Percentiles rank a stretch among this genome's conserved stretches.
Evolutionary conservation across 2,797 vertebrate genomes (phyloP).

Genomic region (Rhinophrynus dorsalis): DNA sequence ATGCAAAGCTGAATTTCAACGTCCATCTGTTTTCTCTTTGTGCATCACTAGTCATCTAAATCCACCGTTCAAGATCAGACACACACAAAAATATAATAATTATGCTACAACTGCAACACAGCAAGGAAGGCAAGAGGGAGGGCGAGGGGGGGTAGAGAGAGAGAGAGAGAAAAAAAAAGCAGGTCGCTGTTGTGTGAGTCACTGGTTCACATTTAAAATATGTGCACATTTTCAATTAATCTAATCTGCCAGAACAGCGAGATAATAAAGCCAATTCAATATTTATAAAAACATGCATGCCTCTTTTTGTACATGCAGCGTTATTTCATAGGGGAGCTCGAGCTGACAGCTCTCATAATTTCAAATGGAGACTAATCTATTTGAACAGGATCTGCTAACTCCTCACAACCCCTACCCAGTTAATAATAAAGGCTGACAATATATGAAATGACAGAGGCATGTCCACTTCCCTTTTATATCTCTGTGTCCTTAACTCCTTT

Average conservation of each 20-base stretch:
- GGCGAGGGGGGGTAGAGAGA: not conserved
- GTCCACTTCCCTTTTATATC: not conserved
- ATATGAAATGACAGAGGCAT: constrained; percentile 13
- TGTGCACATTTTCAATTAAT: constrained; percentile 54
- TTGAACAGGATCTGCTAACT: constrained; percentile 43
- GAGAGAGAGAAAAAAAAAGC: constrained; percentile 9
- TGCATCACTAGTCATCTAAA: constrained; percentile 48
- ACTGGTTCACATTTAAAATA: constrained; percentile 22
- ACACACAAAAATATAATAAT: constrained; percentile 36
- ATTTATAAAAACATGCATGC: constrained; percentile 46
- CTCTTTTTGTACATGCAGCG: constrained; percentile 13
- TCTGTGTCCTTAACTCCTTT: too few relatives aligned
- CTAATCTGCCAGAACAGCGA: constrained; percentile 46
- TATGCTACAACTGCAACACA: constrained; percentile 13
- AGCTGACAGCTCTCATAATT: constrained; percentile 43
- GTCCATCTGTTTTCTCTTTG: constrained; percentile 50
- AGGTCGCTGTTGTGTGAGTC: not conserved
- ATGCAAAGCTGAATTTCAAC: constrained; percentile 20
- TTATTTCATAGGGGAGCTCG: constrained; percentile 23
- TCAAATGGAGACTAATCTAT: constrained; percentile 44
- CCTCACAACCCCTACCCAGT: constrained; percentile 40
- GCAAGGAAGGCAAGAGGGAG: not conserved
- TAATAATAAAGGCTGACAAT: constrained; percentile 28
- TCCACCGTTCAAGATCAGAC: not conserved
- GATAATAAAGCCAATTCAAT: constrained; percentile 48